Evolutionary conservation across 2,797 vertebrate genomes (phyloP).

Genomic region (Hippoglossus hippoglossus): DNA sequence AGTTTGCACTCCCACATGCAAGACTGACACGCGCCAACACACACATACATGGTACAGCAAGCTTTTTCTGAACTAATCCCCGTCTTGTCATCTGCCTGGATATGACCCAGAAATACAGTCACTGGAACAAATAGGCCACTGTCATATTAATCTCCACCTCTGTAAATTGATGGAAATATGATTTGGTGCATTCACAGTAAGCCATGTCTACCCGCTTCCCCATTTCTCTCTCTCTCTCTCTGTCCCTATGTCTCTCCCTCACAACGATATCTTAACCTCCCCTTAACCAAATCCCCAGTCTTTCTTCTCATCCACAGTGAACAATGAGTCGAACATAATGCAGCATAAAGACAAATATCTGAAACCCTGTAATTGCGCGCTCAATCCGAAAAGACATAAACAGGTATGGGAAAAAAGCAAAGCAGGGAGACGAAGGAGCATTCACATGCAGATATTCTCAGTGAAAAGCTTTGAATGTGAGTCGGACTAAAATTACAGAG

Average conservation of each 20-base stretch:
- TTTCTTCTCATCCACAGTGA: conserved; percentile 7
- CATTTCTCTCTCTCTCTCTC: neutral
- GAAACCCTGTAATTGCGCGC: conserved; percentile 41
- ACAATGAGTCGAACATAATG: conserved; percentile 34
- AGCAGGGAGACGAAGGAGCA: conserved; percentile 9
- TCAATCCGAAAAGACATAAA: conserved; percentile 54
- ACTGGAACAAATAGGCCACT: conserved; percentile 82
- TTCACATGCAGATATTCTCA: conserved; percentile 58
- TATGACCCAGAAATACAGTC: conserved; percentile 83
- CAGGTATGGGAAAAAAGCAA: conserved; percentile 50
- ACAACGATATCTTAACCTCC: conserved; percentile 45
- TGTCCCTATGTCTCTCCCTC: conserved; percentile 2
- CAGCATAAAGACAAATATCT: conserved; percentile 29
- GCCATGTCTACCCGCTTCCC: conserved; percentile 17
- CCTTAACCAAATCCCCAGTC: conserved; percentile 15
- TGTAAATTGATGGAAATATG: conserved; percentile 78
- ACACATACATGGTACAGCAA: conserved; percentile 19
- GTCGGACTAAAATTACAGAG: conserved; percentile 77
- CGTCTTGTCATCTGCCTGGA: conserved; percentile 80
- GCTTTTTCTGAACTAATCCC: conserved; percentile 69
- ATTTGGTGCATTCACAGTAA: conserved; percentile 69
- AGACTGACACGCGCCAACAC: conserved; percentile 13
- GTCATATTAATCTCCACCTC: conserved; percentile 82
- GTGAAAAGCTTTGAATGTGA: conserved; percentile 58
- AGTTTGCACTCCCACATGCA: conserved; percentile 39